These are phyloP conservation scores for Nanorana parkeri DNA, from an alignment of 2,113 vertebrate genomes.

Conservation along the genomic window DNA sequence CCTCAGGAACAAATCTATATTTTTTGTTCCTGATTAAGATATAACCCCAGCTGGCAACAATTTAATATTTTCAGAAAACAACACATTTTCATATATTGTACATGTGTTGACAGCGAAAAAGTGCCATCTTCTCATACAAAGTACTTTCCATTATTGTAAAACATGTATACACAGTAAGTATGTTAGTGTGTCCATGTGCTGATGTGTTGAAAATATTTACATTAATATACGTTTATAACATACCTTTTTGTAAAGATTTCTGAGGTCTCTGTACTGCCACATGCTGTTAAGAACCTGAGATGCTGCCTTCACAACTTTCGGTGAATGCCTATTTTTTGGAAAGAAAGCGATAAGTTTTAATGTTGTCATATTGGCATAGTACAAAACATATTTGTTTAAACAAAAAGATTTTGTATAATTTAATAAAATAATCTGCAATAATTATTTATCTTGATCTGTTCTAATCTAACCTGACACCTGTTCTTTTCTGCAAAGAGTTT, in stretches of 20 bases:
- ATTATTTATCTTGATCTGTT: no score
- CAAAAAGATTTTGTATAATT: neutral
- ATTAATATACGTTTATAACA: conserved; percentile 56
- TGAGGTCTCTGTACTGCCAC: conserved; percentile 99
- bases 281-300: conserved; percentile 99
- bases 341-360: neutral
- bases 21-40: no score
- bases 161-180: neutral
- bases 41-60: no score
- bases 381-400: neutral
- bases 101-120: no score
- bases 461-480: neutral
- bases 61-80: no score
- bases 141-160: neutral
- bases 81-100: no score
- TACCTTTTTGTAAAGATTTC: conserved; percentile 99
- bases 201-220: neutral
- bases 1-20: no score
- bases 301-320: conserved; percentile 98
- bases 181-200: neutral
- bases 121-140: no score
- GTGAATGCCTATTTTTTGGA: conserved; percentile 86
- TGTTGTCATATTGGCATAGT: no score
- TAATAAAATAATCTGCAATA: neutral
- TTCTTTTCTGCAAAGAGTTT: neutral